phyloP scores from a whole-genome alignment of 2,888 invertebrate genomes.

The Mimachlamys varia region DNA sequence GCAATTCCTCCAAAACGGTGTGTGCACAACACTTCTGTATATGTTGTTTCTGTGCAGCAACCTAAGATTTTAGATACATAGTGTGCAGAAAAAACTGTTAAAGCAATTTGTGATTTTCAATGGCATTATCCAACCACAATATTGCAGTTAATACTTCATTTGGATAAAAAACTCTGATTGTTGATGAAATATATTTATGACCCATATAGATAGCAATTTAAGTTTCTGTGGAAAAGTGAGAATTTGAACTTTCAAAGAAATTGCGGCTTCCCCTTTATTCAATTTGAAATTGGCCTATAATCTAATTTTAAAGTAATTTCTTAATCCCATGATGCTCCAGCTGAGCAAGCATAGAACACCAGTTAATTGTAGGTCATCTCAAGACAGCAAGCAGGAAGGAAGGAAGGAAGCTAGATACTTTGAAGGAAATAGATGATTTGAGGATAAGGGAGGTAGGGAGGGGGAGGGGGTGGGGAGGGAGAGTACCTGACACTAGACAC shows the following conservation, averaged over 20 bases:
- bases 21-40: neutral
- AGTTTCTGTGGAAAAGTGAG: too few species aligned
- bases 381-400: neutral
- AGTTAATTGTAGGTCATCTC: too few species aligned
- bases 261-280: neutral
- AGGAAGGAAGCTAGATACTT: neutral
- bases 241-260: neutral
- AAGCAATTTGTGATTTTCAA: neutral
- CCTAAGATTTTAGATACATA: neutral
- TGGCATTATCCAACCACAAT: neutral
- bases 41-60: neutral
- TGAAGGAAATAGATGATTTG: too few species aligned
- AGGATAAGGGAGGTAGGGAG: neutral
- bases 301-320: neutral
- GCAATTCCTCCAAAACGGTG: neutral
- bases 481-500: slow-evolving; percentile 1
- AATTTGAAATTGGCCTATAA: neutral
- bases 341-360: too few species aligned
- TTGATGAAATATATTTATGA: neutral
- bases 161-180: neutral
- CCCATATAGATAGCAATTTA: neutral
- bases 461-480: neutral
- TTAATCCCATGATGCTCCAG: neutral
- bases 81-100: neutral
- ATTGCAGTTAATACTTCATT: neutral